Base-by-base conservation (phyloP, 2,888 invertebrate genomes). In the Hypena proboscidalis region DNA sequence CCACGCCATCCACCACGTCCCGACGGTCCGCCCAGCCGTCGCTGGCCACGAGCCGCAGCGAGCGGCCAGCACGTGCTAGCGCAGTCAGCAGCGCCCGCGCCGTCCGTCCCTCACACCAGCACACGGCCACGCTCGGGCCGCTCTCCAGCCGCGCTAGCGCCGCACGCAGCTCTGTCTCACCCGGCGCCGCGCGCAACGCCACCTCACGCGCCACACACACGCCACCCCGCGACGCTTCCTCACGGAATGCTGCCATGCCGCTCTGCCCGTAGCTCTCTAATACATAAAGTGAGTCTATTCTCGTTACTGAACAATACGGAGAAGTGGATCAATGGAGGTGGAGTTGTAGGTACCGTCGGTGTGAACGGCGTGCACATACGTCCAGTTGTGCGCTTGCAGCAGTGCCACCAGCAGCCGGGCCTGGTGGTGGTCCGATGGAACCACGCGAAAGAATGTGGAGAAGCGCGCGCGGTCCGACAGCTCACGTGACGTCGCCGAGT, bases 181-280 rank as follows among this genome's bases (percentile, higher is more conserved):
- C n/a, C n/a, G n/a, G n/a, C n/a, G n/a, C n/a, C n/a, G n/a, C n/a
- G n/a, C n/a, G n/a, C n/a, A n/a, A n/a, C n/a, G n/a, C n/a, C n/a
- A n/a, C n/a, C n/a, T n/a, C n/a, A n/a, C n/a, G n/a, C n/a, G n/a
- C n/a, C n/a, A n/a, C n/a, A n/a, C n/a, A n/a, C n/a, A n/a, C n/a
- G n/a, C n/a, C n/a, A n/a, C n/a, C n/a, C n/a, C n/a, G n/a, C n/a
- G n/a, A n/a, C n/a, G n/a, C n/a, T n/a, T n/a, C n/a, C n/a, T n/a
- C n/a, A n/a, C n/a, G n/a, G n/a, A n/a, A n/a, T n/a, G n/a, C n/a
- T n/a, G 85, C 8, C 74, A 95, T 94, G 14, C 95, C 95, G 44
- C 94, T 93, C 67, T 94, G 94, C 0, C 96, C 96, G 79, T 96
- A 96, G 83, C 94, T 95, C 65, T 95, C 95, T 95, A n/a, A 85